Evolutionary conservation across 2,888 invertebrate genomes (phyloP), one percentile per base, ranked within the genome.

Genomic region (Alsophila aescularia): DNA sequence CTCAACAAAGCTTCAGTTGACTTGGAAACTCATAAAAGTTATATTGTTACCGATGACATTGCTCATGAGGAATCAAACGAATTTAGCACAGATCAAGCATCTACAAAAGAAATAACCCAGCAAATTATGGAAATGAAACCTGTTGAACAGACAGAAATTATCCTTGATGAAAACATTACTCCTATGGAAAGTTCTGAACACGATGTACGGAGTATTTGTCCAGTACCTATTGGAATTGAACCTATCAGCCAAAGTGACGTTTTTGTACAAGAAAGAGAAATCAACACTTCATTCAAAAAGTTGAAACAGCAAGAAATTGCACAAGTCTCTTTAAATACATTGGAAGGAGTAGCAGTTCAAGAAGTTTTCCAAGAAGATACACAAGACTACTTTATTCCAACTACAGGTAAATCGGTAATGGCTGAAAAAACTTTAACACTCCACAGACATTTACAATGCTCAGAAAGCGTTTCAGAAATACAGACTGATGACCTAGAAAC

Each of bases 31-130:
- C 71, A 78, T 53, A 78, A 79, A 62, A 81, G 77, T 35, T 86
- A 75, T 58, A 68, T 68, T 21, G 75, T 83, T 8, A 68, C 69
- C 14, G 83, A 89, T 75, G 78, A 81, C 51, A 36, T 81, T 13
- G 49, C 72, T 18, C 88, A 90, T 2, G 93, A 93, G 67, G 82
- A 82, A 58, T 85, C 92, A 66, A 81, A 82, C 39, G 61, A 80
- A 51, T 85, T 93, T 18, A 64, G 64, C 50, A 73, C 79, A 6
- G 65, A 80, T 18, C 79, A 78, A 61, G 85, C 88, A n/a, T 72
- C 77, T 42, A 67, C 73, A 37, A 90, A 90, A 73, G 78, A 75
- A 39, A 87, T 92, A 0, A 77, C 74, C 12, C 70, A 91, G 59
- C 67, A 80, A 21, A n/a, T 87, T 16, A 52, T 79, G 47, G 81